phyloP scores from a whole-genome alignment of 2,797 vertebrate genomes.

The Smutsia gigantea region DNA sequence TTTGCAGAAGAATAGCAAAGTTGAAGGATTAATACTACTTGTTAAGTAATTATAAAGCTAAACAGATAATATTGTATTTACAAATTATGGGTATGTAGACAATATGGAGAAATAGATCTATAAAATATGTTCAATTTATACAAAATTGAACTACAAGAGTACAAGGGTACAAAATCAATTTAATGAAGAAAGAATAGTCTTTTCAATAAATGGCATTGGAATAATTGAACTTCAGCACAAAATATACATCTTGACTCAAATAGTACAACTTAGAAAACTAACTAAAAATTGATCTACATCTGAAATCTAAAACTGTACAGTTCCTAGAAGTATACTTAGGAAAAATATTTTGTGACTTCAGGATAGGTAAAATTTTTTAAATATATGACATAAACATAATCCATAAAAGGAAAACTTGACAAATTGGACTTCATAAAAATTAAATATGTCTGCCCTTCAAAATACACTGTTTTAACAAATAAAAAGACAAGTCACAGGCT shows the following conservation, averaged over 20 bases:
- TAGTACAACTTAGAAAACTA: background rate
- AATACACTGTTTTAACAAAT: background rate
- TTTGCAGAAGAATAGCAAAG: too few relatives aligned
- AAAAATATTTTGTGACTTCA: too few relatives aligned
- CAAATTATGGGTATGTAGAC: background rate
- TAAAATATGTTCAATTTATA: background rate
- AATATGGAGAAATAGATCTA: background rate
- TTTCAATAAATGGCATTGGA: too few relatives aligned
- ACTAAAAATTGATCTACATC: too few relatives aligned
- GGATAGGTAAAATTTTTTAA: too few relatives aligned
- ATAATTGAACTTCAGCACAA: background rate
- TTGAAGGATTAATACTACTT: background rate
- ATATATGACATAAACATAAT: background rate
- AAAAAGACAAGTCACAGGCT: background rate
- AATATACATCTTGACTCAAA: background rate
- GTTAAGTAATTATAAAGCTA: background rate
- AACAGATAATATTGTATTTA: background rate
- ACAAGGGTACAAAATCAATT: background rate
- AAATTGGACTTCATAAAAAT: background rate
- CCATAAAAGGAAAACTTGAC: too few relatives aligned
- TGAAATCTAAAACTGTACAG: too few relatives aligned
- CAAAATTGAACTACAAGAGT: too few relatives aligned
- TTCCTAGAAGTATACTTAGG: too few relatives aligned
- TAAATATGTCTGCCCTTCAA: background rate
- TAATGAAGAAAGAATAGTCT: too few relatives aligned